These are phyloP conservation scores for Eutolmus rufibarbis DNA, from an alignment of 2,888 invertebrate species.

Conservation along the genomic window DNA sequence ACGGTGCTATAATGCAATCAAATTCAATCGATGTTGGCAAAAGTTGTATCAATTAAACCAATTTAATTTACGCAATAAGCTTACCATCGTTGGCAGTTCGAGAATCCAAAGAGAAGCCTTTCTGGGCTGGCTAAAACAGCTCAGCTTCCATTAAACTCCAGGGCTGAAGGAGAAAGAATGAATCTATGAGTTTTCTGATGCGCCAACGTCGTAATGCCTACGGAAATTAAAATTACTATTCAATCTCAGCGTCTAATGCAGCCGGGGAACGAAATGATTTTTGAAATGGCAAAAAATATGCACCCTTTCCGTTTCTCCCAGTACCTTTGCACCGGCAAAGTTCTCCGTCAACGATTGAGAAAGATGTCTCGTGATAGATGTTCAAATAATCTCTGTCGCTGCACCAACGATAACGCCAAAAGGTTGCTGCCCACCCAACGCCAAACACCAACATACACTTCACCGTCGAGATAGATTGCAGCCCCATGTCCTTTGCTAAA, in stretches of 20 bases:
- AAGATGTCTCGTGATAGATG: background rate
- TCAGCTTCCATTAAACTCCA: background rate
- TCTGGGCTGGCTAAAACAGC: no score
- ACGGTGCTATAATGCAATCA: conserved; percentile 1
- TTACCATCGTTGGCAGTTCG: background rate
- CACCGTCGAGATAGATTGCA: background rate
- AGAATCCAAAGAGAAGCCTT: no score
- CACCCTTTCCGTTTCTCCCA: background rate
- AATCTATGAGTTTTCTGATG: background rate
- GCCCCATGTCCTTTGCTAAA: background rate
- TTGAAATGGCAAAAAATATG: conserved; percentile 11
- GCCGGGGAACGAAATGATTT: background rate
- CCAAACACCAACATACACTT: background rate
- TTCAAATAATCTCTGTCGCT: background rate
- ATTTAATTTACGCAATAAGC: conserved; percentile 21
- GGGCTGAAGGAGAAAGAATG: background rate
- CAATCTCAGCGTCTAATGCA: conserved; percentile 63
- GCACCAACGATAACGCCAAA: background rate
- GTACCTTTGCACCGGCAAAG: background rate
- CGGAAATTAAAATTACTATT: conserved; percentile 70
- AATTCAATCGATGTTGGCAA: conserved; percentile 12
- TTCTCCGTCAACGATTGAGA: background rate
- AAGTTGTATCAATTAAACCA: conserved; percentile 20
- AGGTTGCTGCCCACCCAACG: background rate
- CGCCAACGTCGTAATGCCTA: conserved; percentile 51